Percentiles rank a stretch among this genome's conserved stretches.
Evolutionary conservation across 2,888 invertebrate species (phyloP).

Genomic region (Nemotelus nigrinus): DNA sequence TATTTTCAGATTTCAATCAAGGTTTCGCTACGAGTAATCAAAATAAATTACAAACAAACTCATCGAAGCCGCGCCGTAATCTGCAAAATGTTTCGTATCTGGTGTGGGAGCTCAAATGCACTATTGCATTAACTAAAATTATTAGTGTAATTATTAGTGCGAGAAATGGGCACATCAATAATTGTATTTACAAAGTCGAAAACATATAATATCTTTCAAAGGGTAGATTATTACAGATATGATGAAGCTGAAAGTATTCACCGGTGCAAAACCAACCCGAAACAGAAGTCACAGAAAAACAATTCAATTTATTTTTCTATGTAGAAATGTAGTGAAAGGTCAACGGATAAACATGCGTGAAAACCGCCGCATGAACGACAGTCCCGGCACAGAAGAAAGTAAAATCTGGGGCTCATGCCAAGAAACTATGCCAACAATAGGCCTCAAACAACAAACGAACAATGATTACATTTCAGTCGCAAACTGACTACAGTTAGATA

Average conservation of each 20-base stretch:
- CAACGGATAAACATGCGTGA: not conserved
- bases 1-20: slow-evolving; percentile 39
- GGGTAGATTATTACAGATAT: too few relatives aligned
- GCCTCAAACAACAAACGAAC: not conserved
- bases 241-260: too few relatives aligned
- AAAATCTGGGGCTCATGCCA: slow-evolving; percentile 24
- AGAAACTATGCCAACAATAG: slow-evolving; percentile 13
- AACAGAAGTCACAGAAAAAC: not conserved
- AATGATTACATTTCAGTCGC: slow-evolving; percentile 10
- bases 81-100: too few relatives aligned
- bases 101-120: too few relatives aligned
- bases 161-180: too few relatives aligned
- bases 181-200: too few relatives aligned
- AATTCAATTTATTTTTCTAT: slow-evolving; percentile 5
- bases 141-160: too few relatives aligned
- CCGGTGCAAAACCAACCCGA: too few relatives aligned
- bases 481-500: not conserved
- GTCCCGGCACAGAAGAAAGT: slow-evolving; percentile 13
- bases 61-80: too few relatives aligned
- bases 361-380: not conserved
- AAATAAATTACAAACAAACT: not conserved
- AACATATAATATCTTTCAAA: too few relatives aligned
- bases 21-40: not conserved
- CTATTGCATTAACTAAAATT: too few relatives aligned
- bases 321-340: slow-evolving; percentile 16